A percentile compares a stretch with the other conserved stretches of the same genome.
Evolutionary conservation across 2,797 vertebrate species (phyloP).

Genomic region (Hafferia zeledoni): DNA sequence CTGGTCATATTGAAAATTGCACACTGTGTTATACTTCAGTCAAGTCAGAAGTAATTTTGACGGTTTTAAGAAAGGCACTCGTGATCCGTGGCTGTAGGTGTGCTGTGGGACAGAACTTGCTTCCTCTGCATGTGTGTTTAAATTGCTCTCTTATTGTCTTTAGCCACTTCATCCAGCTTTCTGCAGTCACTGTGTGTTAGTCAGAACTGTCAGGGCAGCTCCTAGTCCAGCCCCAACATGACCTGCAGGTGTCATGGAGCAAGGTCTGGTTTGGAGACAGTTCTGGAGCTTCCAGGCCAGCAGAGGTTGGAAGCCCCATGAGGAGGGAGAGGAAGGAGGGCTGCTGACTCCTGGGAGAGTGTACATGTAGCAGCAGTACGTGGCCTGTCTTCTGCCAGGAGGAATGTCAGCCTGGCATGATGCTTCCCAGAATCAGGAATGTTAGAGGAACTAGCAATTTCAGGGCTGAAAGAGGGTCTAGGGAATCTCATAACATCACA

Average conservation of each 20-base stretch:
- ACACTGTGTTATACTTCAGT: background rate
- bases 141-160: background rate
- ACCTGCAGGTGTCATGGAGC: background rate
- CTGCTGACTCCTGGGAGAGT: background rate
- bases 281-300: background rate
- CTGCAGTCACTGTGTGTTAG: background rate
- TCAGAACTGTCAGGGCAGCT: background rate
- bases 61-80: background rate
- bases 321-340: background rate
- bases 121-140: background rate
- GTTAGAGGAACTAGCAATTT: background rate
- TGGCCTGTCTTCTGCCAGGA: background rate
- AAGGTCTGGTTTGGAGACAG: background rate
- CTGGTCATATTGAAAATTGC: background rate
- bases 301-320: background rate
- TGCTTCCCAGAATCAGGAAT: background rate
- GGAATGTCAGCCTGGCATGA: background rate
- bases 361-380: fast-evolving
- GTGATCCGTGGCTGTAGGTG: background rate
- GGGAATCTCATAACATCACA: background rate
- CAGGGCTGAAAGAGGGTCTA: background rate
- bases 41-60: background rate
- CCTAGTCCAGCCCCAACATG: background rate
- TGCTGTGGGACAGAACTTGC: background rate
- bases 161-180: background rate